Conservation (phyloP, 2,113 vertebrate genomes). For the Echinops telfairi region DNA sequence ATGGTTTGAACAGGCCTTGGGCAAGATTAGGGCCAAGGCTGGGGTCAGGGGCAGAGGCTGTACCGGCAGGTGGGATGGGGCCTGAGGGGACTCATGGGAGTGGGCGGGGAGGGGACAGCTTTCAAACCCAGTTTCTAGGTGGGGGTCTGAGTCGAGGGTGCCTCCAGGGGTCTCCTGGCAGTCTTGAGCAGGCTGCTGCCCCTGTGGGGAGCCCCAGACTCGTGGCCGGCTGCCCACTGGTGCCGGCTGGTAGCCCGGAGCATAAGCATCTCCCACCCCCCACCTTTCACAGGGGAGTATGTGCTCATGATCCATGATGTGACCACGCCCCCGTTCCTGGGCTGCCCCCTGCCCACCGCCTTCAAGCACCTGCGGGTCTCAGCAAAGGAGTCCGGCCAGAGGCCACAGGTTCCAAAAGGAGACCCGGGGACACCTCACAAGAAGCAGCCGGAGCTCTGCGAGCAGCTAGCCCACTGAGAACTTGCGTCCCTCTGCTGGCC, state of each 20-base stretch:
- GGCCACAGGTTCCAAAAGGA: neutral
- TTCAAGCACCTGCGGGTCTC: slow-evolving; percentile 77
- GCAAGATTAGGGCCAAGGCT: neutral
- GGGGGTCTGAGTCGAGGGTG: neutral
- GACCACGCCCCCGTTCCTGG: slow-evolving; percentile 78
- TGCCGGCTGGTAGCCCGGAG: accelerated
- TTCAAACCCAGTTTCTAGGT: neutral
- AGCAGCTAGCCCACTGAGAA: too few species aligned
- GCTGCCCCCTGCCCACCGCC: slow-evolving; percentile 64
- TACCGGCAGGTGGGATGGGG: neutral
- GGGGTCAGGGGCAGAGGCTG: neutral
- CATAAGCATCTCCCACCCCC: too few species aligned
- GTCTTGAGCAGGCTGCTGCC: neutral
- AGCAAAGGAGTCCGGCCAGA: accelerated
- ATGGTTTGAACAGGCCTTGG: neutral
- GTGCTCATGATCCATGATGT: slow-evolving; percentile 75
- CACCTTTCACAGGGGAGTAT: slow-evolving; percentile 73
- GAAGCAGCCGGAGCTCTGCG: neutral
- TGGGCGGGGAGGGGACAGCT: neutral
- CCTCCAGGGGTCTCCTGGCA: neutral
- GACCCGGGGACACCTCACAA: neutral
- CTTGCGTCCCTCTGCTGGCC: too few species aligned
- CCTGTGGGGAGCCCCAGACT: neutral
- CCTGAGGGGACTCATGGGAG: neutral
- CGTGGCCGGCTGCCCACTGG: neutral